Percentiles rank a stretch among this genome's conserved stretches.
These are phyloP conservation scores for Penelope pileata DNA, from an alignment of 2,113 vertebrate species.

Conservation along the genomic window DNA sequence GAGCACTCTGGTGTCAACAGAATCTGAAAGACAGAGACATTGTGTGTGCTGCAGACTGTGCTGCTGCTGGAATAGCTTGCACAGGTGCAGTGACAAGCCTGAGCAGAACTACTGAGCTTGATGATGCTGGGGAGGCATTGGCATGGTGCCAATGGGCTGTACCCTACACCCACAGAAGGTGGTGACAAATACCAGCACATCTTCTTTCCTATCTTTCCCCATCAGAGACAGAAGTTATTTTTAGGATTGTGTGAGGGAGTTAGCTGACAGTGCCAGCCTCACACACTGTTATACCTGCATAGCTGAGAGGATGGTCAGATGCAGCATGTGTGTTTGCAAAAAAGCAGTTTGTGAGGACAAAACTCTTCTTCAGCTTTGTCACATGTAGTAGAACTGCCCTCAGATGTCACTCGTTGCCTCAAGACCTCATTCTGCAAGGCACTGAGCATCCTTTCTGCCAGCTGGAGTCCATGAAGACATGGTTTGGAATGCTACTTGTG, in stretches of 20 bases:
- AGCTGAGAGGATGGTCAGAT: not conserved
- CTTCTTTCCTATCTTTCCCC: not conserved
- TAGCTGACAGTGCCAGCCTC: not conserved
- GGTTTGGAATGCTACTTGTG: not conserved
- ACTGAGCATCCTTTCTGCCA: not conserved
- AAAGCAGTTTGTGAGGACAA: not conserved
- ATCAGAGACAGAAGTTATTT: not conserved
- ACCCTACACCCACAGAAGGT: not conserved
- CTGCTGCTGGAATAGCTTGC: not conserved
- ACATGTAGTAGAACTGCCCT: not conserved
- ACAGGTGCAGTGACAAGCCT: not conserved
- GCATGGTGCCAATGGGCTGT: rapidly evolving
- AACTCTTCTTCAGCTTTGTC: not conserved
- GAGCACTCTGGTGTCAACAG: not conserved
- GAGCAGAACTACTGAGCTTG: not conserved
- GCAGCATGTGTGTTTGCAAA: not conserved
- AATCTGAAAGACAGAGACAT: not conserved
- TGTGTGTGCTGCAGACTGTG: not conserved
- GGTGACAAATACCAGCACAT: not conserved
- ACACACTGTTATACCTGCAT: not conserved
- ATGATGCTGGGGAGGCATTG: not conserved
- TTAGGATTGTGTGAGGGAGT: not conserved
- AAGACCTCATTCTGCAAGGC: not conserved
- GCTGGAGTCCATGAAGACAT: not conserved
- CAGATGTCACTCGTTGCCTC: not conserved